Evolutionary conservation across 2,888 invertebrate species (phyloP).

Genomic region (Hartigia nigra): DNA sequence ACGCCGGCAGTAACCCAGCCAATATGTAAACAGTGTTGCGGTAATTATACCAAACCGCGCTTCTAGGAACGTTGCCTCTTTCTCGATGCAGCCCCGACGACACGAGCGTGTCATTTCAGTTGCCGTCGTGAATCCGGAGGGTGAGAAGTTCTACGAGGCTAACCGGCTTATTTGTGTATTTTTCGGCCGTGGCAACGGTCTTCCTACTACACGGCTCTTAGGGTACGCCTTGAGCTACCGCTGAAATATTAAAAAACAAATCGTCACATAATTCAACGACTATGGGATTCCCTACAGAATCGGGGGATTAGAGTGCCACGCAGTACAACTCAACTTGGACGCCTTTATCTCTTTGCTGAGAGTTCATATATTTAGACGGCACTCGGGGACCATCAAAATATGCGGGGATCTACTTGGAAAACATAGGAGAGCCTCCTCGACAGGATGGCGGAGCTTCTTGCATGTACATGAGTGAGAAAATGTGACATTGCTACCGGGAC

Average conservation of each 20-base stretch:
- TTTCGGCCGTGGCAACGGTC: conserved; percentile 2
- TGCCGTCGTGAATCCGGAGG: conserved; percentile 17
- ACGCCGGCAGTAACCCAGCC: conserved; percentile 53
- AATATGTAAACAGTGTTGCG: conserved; percentile 55
- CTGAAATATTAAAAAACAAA: conserved; percentile 43
- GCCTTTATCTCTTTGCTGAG: not conserved
- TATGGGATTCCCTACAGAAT: not conserved
- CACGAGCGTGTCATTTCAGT: conserved; percentile 19
- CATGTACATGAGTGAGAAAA: not conserved
- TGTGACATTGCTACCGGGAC: not conserved
- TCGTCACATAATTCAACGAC: conserved; percentile 24
- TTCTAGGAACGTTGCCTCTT: conserved; percentile 26
- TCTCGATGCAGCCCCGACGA: conserved; percentile 13
- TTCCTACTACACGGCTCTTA: conserved; percentile 4
- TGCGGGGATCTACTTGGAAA: not conserved
- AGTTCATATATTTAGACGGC: conserved; percentile 7
- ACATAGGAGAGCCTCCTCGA: not conserved
- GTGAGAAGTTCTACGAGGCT: not conserved
- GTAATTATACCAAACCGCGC: conserved; percentile 52
- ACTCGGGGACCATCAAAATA: not conserved
- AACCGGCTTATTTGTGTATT: conserved; percentile 22
- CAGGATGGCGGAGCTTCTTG: not conserved
- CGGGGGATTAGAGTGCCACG: not conserved
- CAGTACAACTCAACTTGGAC: not conserved
- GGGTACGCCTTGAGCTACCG: conserved; percentile 10